Evolutionary conservation across 1,140 invertebrate species (phyloP).

Genomic region (Drosophila pallidifrons): DNA sequence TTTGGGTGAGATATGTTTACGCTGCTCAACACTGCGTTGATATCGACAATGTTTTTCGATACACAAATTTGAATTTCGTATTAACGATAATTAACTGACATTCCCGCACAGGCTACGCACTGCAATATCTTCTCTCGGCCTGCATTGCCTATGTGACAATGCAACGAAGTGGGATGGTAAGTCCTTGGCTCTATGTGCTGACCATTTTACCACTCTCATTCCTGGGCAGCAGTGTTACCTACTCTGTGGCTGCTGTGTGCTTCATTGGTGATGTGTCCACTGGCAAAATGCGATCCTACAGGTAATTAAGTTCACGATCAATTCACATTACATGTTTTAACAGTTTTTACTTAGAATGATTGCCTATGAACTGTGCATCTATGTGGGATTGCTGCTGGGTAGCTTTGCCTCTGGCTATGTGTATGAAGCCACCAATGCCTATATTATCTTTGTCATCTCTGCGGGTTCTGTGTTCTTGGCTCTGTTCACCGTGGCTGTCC

Average conservation of each 20-base stretch:
- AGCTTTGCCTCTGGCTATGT: constrained; percentile 85
- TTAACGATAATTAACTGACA: background rate
- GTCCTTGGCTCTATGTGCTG: constrained; percentile 87
- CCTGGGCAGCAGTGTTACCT: constrained; percentile 86
- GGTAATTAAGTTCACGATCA: constrained; percentile 52
- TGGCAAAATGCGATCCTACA: constrained; percentile 85
- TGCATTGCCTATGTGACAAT: constrained; percentile 79
- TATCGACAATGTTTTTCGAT: background rate
- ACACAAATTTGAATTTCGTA: background rate
- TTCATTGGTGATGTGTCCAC: constrained; percentile 88
- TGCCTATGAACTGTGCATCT: constrained; percentile 86
- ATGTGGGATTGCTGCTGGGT: constrained; percentile 87
- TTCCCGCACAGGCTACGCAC: constrained; percentile 53
- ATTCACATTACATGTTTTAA: background rate
- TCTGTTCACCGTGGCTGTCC: constrained; percentile 42
- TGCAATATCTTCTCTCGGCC: constrained; percentile 70
- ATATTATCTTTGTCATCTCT: constrained; percentile 61
- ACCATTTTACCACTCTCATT: constrained; percentile 86
- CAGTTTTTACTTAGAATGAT: constrained; percentile 86
- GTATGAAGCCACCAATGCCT: constrained; percentile 64
- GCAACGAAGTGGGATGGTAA: constrained; percentile 66
- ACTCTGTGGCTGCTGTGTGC: constrained; percentile 87
- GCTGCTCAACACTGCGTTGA: too few species aligned
- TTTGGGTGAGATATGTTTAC: constrained; percentile 59
- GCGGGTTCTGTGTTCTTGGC: constrained; percentile 55